Evolutionary conservation across 1,140 invertebrate genomes (phyloP).

Genomic region (Sinella curviseta): DNA sequence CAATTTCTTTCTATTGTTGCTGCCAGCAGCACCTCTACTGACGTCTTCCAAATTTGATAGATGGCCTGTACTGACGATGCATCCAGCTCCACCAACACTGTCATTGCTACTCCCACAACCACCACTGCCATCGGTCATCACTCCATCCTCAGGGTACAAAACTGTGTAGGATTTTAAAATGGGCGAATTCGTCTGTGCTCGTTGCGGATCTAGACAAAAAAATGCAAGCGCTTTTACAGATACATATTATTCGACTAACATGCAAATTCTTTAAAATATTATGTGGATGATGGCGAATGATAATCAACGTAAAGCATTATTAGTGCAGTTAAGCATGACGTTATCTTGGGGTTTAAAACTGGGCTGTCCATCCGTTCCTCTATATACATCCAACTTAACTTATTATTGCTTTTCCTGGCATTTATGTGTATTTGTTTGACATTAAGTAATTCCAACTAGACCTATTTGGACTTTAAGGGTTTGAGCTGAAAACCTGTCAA

Average conservation of each 20-base stretch:
- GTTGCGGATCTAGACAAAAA: conserved; percentile 31
- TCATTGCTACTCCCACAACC: not conserved
- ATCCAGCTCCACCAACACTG: not conserved
- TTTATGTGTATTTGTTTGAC: too few relatives aligned
- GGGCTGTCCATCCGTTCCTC: too few relatives aligned
- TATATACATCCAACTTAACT: too few relatives aligned
- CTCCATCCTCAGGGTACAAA: conserved; percentile 35
- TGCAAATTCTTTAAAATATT: too few relatives aligned
- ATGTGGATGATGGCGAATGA: not conserved
- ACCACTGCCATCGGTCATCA: not conserved
- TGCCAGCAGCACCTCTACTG: not conserved
- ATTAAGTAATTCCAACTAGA: too few relatives aligned
- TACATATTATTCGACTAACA: too few relatives aligned
- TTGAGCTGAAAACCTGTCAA: too few relatives aligned
- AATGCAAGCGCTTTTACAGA: too few relatives aligned
- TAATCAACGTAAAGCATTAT: not conserved
- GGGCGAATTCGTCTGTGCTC: conserved; percentile 41
- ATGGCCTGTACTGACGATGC: conserved; percentile 12
- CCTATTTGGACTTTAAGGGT: too few relatives aligned
- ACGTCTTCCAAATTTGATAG: not conserved
- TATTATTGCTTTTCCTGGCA: too few relatives aligned
- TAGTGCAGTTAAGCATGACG: too few relatives aligned
- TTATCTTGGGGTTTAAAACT: too few relatives aligned
- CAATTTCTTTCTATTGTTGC: not conserved
- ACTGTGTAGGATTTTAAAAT: conserved; percentile 43